phyloP scores from a whole-genome alignment of 2,888 invertebrate genomes.

The Melinaea marsaeus region DNA sequence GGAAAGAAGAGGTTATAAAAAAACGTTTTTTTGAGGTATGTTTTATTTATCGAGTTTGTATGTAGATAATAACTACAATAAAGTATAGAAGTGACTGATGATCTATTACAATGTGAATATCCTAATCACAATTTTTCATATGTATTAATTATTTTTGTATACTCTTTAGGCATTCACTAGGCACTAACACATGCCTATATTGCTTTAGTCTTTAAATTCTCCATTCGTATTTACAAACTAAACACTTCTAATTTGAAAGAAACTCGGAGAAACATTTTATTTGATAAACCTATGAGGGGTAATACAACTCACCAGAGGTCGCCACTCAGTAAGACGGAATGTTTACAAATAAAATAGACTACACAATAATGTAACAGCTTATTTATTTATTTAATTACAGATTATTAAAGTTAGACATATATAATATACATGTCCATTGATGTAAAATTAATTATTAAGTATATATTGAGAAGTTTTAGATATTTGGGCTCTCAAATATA shows the following conservation, averaged over 20 bases:
- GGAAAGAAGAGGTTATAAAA: conserved; percentile 29
- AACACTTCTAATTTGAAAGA: conserved; percentile 10
- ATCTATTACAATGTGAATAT: conserved; percentile 68
- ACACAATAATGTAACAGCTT: no score
- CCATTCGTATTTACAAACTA: conserved; percentile 62
- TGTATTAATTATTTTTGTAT: conserved; percentile 71
- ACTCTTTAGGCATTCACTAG: conserved; percentile 71
- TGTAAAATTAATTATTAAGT: no score
- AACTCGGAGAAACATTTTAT: conserved; percentile 11
- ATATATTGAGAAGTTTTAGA: no score
- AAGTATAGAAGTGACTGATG: conserved; percentile 74
- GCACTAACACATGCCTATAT: conserved; percentile 61
- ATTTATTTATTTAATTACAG: no score
- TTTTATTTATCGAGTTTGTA: conserved; percentile 78
- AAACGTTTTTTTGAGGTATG: conserved; percentile 71
- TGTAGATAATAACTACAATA: conserved; percentile 77
- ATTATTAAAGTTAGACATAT: no score
- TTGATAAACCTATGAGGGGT: conserved; percentile 11
- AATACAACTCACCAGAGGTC: background rate
- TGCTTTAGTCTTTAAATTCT: conserved; percentile 71
- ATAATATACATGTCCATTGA: no score
- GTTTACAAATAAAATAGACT: no score
- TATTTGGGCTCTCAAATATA: no score
- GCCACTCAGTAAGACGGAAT: background rate
- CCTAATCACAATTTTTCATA: conserved; percentile 76